Evolutionary conservation across 2,113 vertebrate species (phyloP), one percentile per base, ranked within the genome.

Genomic region (Cyrtonyx montezumae): DNA sequence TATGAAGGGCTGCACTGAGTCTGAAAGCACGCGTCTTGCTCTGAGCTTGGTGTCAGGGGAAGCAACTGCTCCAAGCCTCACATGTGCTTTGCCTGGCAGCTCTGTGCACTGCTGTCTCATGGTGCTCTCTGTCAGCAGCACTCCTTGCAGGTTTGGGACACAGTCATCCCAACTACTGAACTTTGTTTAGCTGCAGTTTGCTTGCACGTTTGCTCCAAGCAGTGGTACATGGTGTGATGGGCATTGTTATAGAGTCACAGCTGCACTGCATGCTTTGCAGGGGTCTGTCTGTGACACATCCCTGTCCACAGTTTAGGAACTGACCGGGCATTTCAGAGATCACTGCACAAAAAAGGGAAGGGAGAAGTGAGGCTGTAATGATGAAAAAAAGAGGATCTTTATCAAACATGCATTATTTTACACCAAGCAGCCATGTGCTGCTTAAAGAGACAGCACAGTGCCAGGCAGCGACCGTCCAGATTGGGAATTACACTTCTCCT

Each of bases 271-370:
- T 4, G 78, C 37, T 6, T 14, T 15, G 69, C 53, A 7, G 62
- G 13, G 23, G 18, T 1, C 2, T 11, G 11, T 4, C 2, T 3
- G 0, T 11, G 59, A 21, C 23, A 5, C 1, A 2, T 7, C 46
- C 61, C 53, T 25, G 18, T 4, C n/a, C 45, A 3, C 45, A 5
- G 34, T 34, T n/a, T 2, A 2, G 37, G 26, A 45, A 25, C 61
- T 3, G 46, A 7, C 0, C 13, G 19, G 48, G 48, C 63, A 26
- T 3, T 6, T 26, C 62, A 0, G 56, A 16, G 74, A 34, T 49
- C 48, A 5, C 46, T 9, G 2, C 53, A 2, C n/a, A 7, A 6
- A 11, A 37, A 21, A 19, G 67, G 5, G 59, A 34, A 59, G 30
- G 62, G 48, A 62, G 82, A 28, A 75, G 40, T 1, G 2, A 63